phyloP scores from a whole-genome alignment of 2,797 vertebrate species.

The Propithecus deckenii region DNA sequence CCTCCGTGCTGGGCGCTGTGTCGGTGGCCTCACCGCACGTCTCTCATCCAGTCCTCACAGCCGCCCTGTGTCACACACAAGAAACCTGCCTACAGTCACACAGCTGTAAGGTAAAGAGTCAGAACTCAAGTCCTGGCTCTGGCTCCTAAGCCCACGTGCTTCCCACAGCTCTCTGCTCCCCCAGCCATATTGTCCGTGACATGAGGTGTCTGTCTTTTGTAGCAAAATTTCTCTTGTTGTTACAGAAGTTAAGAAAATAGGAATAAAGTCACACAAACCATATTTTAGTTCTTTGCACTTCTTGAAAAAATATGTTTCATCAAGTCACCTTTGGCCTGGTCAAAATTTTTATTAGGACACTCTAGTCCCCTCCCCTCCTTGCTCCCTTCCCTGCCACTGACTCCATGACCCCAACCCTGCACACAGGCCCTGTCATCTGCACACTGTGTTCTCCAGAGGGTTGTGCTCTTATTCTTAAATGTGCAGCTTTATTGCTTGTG shows the following conservation, averaged over 20 bases:
- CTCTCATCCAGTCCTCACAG: not conserved
- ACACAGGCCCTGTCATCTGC: no score
- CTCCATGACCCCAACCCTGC: fast-evolving
- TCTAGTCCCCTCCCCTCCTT: not conserved
- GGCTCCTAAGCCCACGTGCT: not conserved
- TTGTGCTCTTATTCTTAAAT: not conserved
- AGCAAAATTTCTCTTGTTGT: not conserved
- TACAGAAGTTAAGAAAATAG: not conserved
- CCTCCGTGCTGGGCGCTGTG: not conserved
- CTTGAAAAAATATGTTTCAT: not conserved
- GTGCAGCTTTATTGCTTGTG: not conserved
- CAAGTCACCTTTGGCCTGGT: not conserved
- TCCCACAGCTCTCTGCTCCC: not conserved
- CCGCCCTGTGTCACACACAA: not conserved
- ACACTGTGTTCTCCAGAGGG: not conserved
- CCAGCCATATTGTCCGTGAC: not conserved
- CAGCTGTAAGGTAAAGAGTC: not conserved
- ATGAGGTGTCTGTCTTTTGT: not conserved
- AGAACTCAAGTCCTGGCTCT: not conserved
- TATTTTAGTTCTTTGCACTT: not conserved
- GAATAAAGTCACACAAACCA: not conserved
- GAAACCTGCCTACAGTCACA: no score
- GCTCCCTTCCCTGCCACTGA: no score
- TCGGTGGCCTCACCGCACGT: not conserved
- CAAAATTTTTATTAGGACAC: not conserved